Base-by-base conservation (phyloP, 2,797 vertebrate genomes). In the Syndactyla subalaris region DNA sequence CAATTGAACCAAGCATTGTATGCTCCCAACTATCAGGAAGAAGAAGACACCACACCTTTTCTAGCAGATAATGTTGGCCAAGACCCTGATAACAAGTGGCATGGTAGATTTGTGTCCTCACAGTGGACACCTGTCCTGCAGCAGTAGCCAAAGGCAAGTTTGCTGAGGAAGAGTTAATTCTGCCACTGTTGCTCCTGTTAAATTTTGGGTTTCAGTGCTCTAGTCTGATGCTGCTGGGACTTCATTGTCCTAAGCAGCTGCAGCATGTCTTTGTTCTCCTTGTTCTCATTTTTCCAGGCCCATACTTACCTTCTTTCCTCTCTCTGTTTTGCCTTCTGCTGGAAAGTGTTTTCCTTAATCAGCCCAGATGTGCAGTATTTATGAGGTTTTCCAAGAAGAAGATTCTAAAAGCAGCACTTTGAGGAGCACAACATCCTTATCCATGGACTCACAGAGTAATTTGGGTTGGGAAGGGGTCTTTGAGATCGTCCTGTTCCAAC, bases 31-130 rank as follows among this genome's bases (percentile, higher is more conserved):
- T 66, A 4, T 7, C 3, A 24, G 1, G 5, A 65, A 80, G 48
- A 76, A 58, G 46, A 71, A 36, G 29, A 41, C 22, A 67, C 22
- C 12, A 2, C 74, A 34, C 18, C 39, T 79, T 79, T 61, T 22
- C 5, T 8, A 26, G n/a, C n/a, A 73, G 65, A 39, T 54, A 58
- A 36, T 2, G 8, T 27, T 52, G 63, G 11, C 12, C 36, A 59
- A 59, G 32, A 9, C 30, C 54, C 43, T 62, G 36, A 52, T 16
- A 39, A 43, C 17, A 73, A 48, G 9, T 58, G 55, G 9, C 12
- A 5, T 18, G 34, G 21, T 63, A 1, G 2, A 16, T 29, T 26
- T 66, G 14, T 19, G 8, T 48, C 48, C 48, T 24, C 0, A 1
- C 51, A 41, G 32, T 16, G 43, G 32, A 41, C 16, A n/a, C 16